Evolutionary conservation across 1,140 invertebrate genomes (phyloP).

Genomic region (Hermetia illucens): DNA sequence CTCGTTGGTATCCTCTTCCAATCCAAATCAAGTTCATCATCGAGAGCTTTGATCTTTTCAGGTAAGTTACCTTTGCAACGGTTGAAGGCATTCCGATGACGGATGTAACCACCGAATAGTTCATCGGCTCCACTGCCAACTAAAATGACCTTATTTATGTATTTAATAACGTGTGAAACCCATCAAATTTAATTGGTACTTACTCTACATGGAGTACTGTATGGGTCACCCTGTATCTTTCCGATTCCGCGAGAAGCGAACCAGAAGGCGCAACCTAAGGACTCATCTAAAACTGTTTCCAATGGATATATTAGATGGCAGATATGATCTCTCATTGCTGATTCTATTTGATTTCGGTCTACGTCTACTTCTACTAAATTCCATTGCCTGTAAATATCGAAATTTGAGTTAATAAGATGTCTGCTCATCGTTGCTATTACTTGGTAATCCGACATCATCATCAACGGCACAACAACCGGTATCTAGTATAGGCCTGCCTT

Average conservation of each 20-base stretch:
- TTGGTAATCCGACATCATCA: too few relatives aligned
- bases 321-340: slow-evolving; percentile 40
- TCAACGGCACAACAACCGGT: too few relatives aligned
- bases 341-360: slow-evolving; percentile 46
- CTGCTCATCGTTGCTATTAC: too few relatives aligned
- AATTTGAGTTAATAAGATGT: too few relatives aligned
- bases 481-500: too few relatives aligned
- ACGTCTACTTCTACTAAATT: slow-evolving; percentile 56
- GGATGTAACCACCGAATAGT: slow-evolving; percentile 84
- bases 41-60: slow-evolving; percentile 44
- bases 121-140: slow-evolving; percentile 95
- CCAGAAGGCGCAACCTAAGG: slow-evolving; percentile 86
- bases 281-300: slow-evolving; percentile 87
- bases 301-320: slow-evolving; percentile 68
- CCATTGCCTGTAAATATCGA: slow-evolving; percentile 37
- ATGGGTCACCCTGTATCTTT: slow-evolving; percentile 24
- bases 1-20: slow-evolving; percentile 73
- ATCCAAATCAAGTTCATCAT: slow-evolving; percentile 58
- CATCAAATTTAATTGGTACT: slow-evolving; percentile 9
- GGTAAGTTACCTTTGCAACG: slow-evolving; percentile 28
- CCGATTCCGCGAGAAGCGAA: slow-evolving; percentile 75
- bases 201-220: slow-evolving; percentile 44
- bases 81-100: slow-evolving; percentile 63
- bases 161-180: not conserved
- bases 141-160: slow-evolving; percentile 51